These are phyloP conservation scores for Schizotus pectinicornis DNA, from an alignment of 2,888 invertebrate genomes.

Conservation along the genomic window DNA sequence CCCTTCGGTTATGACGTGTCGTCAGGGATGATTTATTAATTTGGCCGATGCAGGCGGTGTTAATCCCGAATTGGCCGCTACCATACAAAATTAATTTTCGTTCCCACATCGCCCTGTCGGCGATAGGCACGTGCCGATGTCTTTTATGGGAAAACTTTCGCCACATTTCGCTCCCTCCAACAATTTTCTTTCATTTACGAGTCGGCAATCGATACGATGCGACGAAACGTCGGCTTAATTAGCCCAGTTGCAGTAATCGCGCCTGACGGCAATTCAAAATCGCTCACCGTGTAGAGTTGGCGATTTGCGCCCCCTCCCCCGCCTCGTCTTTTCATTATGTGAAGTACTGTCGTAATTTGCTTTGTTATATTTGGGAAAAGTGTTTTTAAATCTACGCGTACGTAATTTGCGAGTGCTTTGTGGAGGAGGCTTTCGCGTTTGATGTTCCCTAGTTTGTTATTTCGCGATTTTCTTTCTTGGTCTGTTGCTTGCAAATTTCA, in stretches of 20 bases:
- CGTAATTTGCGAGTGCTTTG: neutral
- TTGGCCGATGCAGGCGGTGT: conserved; percentile 27
- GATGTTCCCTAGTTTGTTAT: conserved; percentile 6
- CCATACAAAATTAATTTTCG: conserved; percentile 33
- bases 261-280: neutral
- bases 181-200: conserved; percentile 23
- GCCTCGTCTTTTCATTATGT: too few species aligned
- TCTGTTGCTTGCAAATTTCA: conserved; percentile 7
- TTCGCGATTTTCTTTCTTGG: conserved; percentile 1
- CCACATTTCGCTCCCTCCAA: conserved; percentile 24
- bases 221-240: conserved; percentile 8
- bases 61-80: conserved; percentile 30
- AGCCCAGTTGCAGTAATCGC: conserved; percentile 5
- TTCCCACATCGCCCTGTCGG: conserved; percentile 31
- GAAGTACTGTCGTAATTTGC: neutral
- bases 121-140: conserved; percentile 33
- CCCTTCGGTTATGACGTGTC: too few species aligned
- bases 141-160: conserved; percentile 33
- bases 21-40: conserved; percentile 19
- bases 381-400: neutral
- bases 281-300: too few species aligned
- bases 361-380: neutral
- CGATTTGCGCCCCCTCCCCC: too few species aligned
- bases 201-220: conserved; percentile 1
- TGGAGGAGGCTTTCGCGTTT: neutral